phyloP scores from a whole-genome alignment of 1,140 invertebrate genomes.

The Dinoponera quadriceps region DNA sequence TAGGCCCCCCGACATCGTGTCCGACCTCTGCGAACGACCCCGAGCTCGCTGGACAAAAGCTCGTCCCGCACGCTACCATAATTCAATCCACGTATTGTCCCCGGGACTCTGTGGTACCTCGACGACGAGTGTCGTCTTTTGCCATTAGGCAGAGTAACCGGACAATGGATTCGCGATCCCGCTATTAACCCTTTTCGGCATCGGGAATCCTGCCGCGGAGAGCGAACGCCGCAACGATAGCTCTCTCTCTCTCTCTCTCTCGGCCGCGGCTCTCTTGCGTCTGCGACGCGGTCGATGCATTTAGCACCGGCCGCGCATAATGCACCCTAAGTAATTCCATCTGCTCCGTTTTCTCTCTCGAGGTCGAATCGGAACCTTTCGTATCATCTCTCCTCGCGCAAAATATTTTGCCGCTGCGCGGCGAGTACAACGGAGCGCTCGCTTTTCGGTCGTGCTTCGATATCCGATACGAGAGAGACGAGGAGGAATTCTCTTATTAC shows the following conservation, averaged over 20 bases:
- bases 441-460: neutral
- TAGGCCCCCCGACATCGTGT: constrained; percentile 5
- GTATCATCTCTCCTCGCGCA: neutral
- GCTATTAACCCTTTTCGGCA: constrained; percentile 53
- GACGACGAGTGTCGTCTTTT: constrained; percentile 52
- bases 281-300: constrained; percentile 34
- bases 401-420: neutral
- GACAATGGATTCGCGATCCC: constrained; percentile 50
- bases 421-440: neutral
- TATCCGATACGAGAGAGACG: neutral
- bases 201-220: neutral
- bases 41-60: constrained; percentile 29
- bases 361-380: constrained; percentile 7
- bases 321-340: constrained; percentile 39
- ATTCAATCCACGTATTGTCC: constrained; percentile 54
- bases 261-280: neutral
- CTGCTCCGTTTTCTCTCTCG: constrained; percentile 14
- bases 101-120: constrained; percentile 1
- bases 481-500: no score
- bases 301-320: constrained; percentile 36
- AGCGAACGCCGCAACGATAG: constrained; percentile 21
- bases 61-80: constrained; percentile 9
- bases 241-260: neutral
- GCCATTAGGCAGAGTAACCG: constrained; percentile 51
- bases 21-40: constrained; percentile 21